These are phyloP conservation scores for Clistopyga incitator DNA, from an alignment of 2,888 invertebrate genomes.

Conservation along the genomic window DNA sequence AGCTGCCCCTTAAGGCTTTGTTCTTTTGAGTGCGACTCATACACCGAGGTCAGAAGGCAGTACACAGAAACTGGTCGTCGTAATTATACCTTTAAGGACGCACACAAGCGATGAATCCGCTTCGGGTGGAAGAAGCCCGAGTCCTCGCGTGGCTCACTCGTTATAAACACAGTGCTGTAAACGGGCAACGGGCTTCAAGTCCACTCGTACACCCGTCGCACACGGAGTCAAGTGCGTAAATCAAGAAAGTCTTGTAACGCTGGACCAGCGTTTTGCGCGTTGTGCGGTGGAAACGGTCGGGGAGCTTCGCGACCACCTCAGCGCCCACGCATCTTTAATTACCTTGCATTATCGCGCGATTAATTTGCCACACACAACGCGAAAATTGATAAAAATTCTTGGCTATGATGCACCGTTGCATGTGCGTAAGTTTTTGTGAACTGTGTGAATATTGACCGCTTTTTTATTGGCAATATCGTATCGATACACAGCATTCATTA, in stretches of 20 bases:
- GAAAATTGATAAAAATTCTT: conserved; percentile 21
- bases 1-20: conserved; percentile 15
- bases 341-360: conserved; percentile 68
- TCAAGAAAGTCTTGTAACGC: conserved; percentile 58
- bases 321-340: conserved; percentile 68
- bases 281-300: not conserved
- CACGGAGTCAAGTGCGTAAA: conserved; percentile 68
- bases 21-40: conserved; percentile 31
- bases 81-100: conserved; percentile 68
- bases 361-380: conserved; percentile 58
- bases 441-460: too few relatives aligned
- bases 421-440: too few relatives aligned
- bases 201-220: conserved; percentile 47
- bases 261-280: not conserved
- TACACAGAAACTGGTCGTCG: conserved; percentile 47
- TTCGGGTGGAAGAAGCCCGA: conserved; percentile 31
- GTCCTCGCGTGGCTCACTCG: conserved; percentile 45
- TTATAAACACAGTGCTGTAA: conserved; percentile 51
- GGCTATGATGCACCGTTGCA: not conserved
- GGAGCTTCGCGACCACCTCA: conserved; percentile 35
- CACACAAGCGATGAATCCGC: conserved; percentile 43
- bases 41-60: conserved; percentile 23
- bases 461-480: too few relatives aligned
- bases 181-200: conserved; percentile 55
- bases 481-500: too few relatives aligned